Conservation (phyloP, 2,888 invertebrate genomes). For the Diarsia brunnea region DNA sequence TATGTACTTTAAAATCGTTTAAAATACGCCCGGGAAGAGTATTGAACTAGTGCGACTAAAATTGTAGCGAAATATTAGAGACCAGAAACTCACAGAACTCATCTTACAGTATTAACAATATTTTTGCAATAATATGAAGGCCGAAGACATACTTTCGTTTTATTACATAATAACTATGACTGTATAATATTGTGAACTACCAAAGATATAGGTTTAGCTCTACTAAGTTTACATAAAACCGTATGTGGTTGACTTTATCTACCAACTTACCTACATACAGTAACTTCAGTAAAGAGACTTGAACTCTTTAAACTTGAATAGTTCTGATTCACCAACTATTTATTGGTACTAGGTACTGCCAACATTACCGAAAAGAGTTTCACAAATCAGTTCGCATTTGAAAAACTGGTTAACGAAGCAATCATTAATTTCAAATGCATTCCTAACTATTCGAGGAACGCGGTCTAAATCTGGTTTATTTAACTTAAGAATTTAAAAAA, state of each 20-base stretch:
- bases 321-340: constrained; percentile 39
- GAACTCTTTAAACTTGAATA: constrained; percentile 14
- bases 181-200: not conserved
- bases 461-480: constrained; percentile 22
- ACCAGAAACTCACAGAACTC: not conserved
- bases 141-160: constrained; percentile 25
- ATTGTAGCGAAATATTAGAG: constrained; percentile 17
- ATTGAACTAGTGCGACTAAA: constrained; percentile 24
- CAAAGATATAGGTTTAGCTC: constrained; percentile 3
- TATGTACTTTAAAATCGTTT: not conserved
- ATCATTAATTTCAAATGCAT: constrained; percentile 33
- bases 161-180: constrained; percentile 20
- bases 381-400: constrained; percentile 26
- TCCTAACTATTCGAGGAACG: constrained; percentile 36
- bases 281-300: not conserved
- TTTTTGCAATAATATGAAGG: constrained; percentile 30
- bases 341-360: constrained; percentile 25
- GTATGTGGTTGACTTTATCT: constrained; percentile 22
- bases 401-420: constrained; percentile 20
- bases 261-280: constrained; percentile 11
- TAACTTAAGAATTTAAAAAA: constrained; percentile 25
- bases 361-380: constrained; percentile 24
- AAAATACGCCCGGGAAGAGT: constrained; percentile 1
- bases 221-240: constrained; percentile 4
- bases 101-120: constrained; percentile 6